Conservation (phyloP, 2,888 invertebrate species). For the Tenthredo amoena region DNA sequence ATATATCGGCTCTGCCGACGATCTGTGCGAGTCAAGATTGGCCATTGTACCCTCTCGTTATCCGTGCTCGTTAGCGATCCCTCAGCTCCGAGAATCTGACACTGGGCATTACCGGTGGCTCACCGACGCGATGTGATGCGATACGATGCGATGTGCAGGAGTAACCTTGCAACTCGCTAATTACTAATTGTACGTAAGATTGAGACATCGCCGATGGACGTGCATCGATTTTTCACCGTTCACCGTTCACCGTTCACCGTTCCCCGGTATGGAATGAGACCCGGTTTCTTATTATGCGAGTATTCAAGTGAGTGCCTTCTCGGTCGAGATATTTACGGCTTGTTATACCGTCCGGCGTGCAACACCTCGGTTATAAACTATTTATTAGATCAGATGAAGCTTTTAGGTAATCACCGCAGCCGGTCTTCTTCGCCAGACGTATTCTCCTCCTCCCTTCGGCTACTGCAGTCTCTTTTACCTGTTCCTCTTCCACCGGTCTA, state of each 20-base stretch:
- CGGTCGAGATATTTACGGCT: background rate
- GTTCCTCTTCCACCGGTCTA: background rate
- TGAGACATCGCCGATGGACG: conserved; percentile 24
- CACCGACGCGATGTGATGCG: conserved; percentile 49
- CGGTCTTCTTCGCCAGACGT: background rate
- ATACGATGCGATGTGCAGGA: background rate
- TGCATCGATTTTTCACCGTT: background rate
- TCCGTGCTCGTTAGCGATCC: conserved; percentile 55
- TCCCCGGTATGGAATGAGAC: background rate
- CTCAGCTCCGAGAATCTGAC: conserved; percentile 63
- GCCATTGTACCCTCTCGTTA: conserved; percentile 54
- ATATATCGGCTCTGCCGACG: background rate
- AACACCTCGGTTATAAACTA: background rate
- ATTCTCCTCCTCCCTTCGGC: background rate
- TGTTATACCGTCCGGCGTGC: background rate
- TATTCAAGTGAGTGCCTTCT: background rate
- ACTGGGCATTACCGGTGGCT: conserved; percentile 64
- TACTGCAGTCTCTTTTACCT: conserved; percentile 36
- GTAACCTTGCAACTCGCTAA: conserved; percentile 56
- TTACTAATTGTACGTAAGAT: conserved; percentile 57
- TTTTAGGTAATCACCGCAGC: conserved; percentile 5
- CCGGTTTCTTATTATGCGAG: background rate
- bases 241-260: background rate
- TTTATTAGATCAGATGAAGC: conserved; percentile 30
- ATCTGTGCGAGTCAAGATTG: background rate